Conservation (phyloP, 2,113 vertebrate genomes). For the Phrynosoma blainvillii region DNA sequence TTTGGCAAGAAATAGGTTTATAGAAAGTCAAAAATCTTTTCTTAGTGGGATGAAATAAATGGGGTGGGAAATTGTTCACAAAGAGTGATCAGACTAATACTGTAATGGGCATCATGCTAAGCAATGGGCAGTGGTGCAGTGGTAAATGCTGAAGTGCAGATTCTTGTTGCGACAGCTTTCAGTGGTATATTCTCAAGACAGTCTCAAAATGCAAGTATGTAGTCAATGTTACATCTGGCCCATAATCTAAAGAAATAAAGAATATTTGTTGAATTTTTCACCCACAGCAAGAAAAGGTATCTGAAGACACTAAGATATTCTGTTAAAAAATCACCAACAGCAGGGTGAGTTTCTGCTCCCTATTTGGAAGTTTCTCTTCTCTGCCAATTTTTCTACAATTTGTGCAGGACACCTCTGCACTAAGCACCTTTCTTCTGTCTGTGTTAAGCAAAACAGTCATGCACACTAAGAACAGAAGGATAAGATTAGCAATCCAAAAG, state of each 20-base stretch:
- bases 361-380: no score
- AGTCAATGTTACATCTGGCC: background rate
- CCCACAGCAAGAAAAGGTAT: background rate
- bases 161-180: no score
- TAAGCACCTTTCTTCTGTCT: no score
- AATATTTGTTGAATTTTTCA: background rate
- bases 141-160: background rate
- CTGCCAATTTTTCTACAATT: no score
- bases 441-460: no score
- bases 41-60: slow-evolving; percentile 56
- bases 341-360: no score
- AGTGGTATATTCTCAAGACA: background rate
- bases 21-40: slow-evolving; percentile 67
- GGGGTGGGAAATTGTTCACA: slow-evolving; percentile 31
- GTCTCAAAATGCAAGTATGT: background rate
- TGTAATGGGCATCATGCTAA: background rate
- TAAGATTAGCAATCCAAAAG: no score
- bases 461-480: no score
- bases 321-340: background rate
- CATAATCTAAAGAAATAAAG: background rate
- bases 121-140: background rate
- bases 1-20: slow-evolving; percentile 60
- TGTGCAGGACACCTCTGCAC: no score
- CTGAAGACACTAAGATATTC: background rate
- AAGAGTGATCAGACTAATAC: background rate